Conservation (phyloP, 1,140 invertebrate genomes). For the Scaptomyza hsui region DNA sequence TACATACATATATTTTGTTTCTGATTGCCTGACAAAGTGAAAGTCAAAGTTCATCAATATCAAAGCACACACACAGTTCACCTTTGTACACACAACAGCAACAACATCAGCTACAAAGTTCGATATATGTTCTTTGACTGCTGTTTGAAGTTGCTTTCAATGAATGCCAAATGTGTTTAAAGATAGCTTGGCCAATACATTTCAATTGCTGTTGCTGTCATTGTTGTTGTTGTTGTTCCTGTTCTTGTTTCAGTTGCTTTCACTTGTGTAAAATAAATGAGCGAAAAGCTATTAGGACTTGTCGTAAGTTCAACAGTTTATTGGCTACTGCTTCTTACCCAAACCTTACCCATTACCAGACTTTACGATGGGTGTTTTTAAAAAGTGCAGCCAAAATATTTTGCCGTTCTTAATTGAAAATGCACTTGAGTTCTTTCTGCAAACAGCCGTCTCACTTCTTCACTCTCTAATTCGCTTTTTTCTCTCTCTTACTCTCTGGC, state of each 20-base stretch:
- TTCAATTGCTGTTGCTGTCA: conserved; percentile 32
- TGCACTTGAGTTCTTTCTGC: conserved; percentile 58
- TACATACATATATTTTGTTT: neutral
- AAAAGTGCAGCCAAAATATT: conserved; percentile 72
- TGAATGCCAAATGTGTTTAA: conserved; percentile 52
- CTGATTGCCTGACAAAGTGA: neutral
- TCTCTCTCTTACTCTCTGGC: neutral
- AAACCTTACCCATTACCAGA: conserved; percentile 17
- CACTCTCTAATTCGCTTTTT: too few species aligned
- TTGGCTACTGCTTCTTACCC: conserved; percentile 49
- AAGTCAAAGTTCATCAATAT: conserved; percentile 36
- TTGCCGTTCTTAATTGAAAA: conserved; percentile 75
- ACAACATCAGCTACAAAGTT: conserved; percentile 3
- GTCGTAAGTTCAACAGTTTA: conserved; percentile 76
- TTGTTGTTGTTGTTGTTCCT: conserved; percentile 16
- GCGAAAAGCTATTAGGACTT: conserved; percentile 69
- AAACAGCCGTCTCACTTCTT: neutral
- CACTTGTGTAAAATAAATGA: conserved; percentile 50
- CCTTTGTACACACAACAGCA: conserved; percentile 2
- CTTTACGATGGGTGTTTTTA: neutral
- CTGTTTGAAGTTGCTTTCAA: conserved; percentile 23
- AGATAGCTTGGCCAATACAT: conserved; percentile 29
- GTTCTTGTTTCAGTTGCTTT: too few species aligned
- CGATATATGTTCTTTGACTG: conserved; percentile 12
- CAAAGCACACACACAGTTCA: conserved; percentile 9